These are phyloP conservation scores for Bombus difficillimus DNA, from an alignment of 1,140 invertebrate genomes.

Conservation along the genomic window DNA sequence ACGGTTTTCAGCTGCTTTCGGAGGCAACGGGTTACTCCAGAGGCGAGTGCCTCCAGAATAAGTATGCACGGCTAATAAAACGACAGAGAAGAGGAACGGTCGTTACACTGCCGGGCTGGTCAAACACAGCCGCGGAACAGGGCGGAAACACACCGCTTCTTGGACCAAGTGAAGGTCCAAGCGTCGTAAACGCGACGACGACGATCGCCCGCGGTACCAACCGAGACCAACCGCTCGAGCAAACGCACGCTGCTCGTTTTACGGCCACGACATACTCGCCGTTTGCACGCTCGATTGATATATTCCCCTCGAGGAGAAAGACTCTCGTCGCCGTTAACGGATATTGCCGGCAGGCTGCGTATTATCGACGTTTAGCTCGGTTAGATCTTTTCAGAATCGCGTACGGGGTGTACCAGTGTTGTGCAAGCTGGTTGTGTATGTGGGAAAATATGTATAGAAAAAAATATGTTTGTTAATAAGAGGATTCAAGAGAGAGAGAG, in stretches of 20 bases:
- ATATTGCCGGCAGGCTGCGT: not conserved
- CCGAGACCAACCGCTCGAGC: not conserved
- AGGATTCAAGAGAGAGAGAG: not conserved
- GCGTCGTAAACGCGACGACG: slow-evolving; percentile 9
- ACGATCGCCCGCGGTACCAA: not conserved
- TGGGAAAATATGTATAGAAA: not conserved
- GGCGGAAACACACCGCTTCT: not conserved
- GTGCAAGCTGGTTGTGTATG: not conserved
- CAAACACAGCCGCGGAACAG: slow-evolving; percentile 49
- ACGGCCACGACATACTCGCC: slow-evolving; percentile 7
- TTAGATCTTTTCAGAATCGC: not conserved
- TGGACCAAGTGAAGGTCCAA: not conserved
- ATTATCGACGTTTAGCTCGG: not conserved
- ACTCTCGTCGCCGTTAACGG: slow-evolving; percentile 8
- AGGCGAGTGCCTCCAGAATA: slow-evolving; percentile 59
- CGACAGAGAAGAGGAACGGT: slow-evolving; percentile 36
- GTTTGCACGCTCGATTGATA: slow-evolving; percentile 26
- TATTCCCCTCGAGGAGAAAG: slow-evolving; percentile 4
- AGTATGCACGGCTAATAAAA: slow-evolving; percentile 67
- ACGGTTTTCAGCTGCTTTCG: slow-evolving; percentile 48
- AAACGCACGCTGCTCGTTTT: slow-evolving; percentile 18
- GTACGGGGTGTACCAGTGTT: not conserved
- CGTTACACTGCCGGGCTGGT: slow-evolving; percentile 57
- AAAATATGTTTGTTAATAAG: not conserved
- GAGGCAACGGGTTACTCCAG: slow-evolving; percentile 57